These are phyloP conservation scores for Myrmophylax atrothorax DNA, from an alignment of 2,113 vertebrate genomes.

Conservation along the genomic window DNA sequence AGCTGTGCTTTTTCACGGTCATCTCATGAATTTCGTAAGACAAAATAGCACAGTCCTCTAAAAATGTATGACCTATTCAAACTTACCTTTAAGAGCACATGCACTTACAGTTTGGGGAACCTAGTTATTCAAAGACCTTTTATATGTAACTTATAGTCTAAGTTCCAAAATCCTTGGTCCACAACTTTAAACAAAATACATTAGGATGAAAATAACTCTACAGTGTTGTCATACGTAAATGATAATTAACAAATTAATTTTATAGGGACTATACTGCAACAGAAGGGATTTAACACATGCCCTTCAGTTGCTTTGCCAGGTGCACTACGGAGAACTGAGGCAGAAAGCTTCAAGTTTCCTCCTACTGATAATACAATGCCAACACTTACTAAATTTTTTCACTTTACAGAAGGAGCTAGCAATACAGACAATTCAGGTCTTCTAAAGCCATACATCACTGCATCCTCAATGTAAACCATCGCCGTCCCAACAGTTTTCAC, in stretches of 20 bases:
- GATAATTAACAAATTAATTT: background rate
- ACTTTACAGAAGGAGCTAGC: background rate
- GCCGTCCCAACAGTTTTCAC: background rate
- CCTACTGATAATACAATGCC: background rate
- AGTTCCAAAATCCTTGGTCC: background rate
- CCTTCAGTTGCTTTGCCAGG: background rate
- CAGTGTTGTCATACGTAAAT: background rate
- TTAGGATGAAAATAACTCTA: background rate
- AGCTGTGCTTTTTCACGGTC: background rate
- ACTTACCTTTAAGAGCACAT: background rate
- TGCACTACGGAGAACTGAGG: background rate
- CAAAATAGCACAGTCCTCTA: background rate
- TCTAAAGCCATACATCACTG: background rate
- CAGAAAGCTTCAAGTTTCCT: background rate
- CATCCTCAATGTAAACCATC: background rate
- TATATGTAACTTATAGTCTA: background rate
- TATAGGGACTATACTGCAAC: background rate
- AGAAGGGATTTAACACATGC: background rate
- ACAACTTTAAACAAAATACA: background rate
- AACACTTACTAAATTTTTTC: background rate
- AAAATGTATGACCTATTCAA: background rate
- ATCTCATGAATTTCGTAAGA: background rate
- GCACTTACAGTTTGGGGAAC: background rate
- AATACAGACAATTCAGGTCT: background rate
- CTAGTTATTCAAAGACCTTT: background rate